phyloP scores from a whole-genome alignment of 2,113 vertebrate genomes.

The Riparia riparia region DNA sequence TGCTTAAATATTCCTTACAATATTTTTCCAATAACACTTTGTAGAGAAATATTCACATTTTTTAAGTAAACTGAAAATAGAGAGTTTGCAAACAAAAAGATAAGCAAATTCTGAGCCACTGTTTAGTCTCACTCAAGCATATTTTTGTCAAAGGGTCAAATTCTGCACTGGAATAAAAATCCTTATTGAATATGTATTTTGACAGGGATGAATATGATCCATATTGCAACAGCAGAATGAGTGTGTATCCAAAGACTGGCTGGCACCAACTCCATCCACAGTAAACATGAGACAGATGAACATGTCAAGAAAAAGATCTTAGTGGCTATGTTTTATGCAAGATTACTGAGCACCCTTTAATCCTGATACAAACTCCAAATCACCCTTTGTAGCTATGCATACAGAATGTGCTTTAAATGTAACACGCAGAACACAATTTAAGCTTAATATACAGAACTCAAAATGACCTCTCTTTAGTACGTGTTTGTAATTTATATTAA shows the following conservation, averaged over 20 bases:
- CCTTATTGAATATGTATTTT: not conserved
- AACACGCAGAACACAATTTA: not conserved
- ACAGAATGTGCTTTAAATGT: not conserved
- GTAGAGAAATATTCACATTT: not conserved
- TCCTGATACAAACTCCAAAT: not conserved
- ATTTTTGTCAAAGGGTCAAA: conserved; percentile 12
- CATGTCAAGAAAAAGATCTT: not conserved
- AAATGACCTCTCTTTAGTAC: not conserved
- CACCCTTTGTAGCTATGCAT: not conserved
- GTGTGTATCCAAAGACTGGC: not conserved
- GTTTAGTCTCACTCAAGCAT: not conserved
- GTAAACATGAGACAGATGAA: conserved; percentile 2
- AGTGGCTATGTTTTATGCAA: not conserved
- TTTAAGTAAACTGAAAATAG: not conserved
- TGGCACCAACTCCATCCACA: not conserved
- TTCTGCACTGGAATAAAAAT: not conserved
- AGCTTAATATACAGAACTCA: not conserved
- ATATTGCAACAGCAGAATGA: not conserved
- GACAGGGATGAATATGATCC: not conserved
- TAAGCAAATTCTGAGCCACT: not conserved
- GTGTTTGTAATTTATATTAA: not conserved
- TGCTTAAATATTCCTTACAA: not conserved
- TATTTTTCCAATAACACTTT: not conserved
- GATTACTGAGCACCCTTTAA: not conserved
- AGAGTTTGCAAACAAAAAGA: not conserved